These are phyloP conservation scores for Geothlypis trichas DNA, from an alignment of 2,113 vertebrate species.

Conservation along the genomic window DNA sequence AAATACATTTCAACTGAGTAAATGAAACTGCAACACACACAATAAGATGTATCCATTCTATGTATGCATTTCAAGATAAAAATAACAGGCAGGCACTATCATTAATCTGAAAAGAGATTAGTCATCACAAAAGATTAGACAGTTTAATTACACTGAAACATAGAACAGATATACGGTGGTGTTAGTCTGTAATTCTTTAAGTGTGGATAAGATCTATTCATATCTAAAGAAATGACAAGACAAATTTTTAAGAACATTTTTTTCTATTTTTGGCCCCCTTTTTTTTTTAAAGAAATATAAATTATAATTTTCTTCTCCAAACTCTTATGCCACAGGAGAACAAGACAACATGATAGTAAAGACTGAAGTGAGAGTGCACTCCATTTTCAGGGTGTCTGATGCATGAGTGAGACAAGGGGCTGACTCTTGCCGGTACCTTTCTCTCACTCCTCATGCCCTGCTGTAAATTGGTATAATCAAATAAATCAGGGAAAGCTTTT, in stretches of 20 bases:
- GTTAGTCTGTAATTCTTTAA: background rate
- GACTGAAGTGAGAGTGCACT: background rate
- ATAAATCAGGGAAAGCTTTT: background rate
- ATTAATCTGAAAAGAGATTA: background rate
- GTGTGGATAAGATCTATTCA: background rate
- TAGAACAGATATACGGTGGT: background rate
- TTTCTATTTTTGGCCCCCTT: accelerated
- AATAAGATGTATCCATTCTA: background rate
- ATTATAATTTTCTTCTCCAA: background rate
- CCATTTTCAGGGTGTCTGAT: background rate
- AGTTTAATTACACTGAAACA: background rate
- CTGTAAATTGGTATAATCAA: background rate
- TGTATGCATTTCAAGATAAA: background rate
- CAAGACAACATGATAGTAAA: background rate
- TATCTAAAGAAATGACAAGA: background rate
- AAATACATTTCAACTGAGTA: background rate
- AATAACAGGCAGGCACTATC: background rate
- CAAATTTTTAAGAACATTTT: background rate
- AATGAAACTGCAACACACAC: background rate
- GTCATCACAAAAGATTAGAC: background rate
- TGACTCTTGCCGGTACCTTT: background rate
- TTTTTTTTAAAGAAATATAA: background rate
- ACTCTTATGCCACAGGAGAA: background rate
- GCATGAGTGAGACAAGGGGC: background rate
- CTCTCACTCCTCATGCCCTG: background rate